Percentiles rank a stretch among this genome's conserved stretches.
Conservation (phyloP, 2,888 invertebrate genomes). For the Dicyrtoma fusca region DNA sequence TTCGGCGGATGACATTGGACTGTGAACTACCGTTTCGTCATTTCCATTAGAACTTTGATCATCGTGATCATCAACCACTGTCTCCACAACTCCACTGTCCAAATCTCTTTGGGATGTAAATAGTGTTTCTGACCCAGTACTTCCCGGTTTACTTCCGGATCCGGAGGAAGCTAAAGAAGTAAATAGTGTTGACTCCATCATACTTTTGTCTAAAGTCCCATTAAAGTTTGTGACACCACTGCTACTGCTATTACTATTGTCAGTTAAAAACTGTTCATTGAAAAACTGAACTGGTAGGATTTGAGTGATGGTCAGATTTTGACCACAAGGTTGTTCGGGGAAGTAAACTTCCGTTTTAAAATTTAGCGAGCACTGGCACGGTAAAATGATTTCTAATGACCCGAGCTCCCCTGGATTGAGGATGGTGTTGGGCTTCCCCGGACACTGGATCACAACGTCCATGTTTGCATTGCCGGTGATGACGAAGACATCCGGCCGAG, state of each 20-base stretch:
- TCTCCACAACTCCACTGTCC: slow-evolving; percentile 26
- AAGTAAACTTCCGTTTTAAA: slow-evolving; percentile 42
- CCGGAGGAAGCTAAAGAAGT: too few relatives aligned
- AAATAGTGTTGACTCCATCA: slow-evolving; percentile 24
- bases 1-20: too few relatives aligned
- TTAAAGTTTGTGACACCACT: slow-evolving; percentile 2
- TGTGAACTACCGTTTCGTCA: not conserved
- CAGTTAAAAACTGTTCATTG: not conserved
- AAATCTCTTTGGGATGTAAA: slow-evolving; percentile 27
- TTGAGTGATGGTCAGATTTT: slow-evolving; percentile 25
- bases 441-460: slow-evolving; percentile 43
- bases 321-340: slow-evolving; percentile 39
- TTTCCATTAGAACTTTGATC: not conserved
- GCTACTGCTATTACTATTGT: not conserved
- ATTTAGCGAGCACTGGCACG: slow-evolving; percentile 45
- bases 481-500: slow-evolving; percentile 39
- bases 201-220: not conserved
- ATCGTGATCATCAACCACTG: slow-evolving; percentile 13
- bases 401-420: slow-evolving; percentile 42
- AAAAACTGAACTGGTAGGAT: slow-evolving; percentile 47
- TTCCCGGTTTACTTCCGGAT: not conserved
- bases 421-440: slow-evolving; percentile 40
- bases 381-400: slow-evolving; percentile 43
- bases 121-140: not conserved
- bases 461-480: slow-evolving; percentile 44